Base-by-base conservation (phyloP, 2,888 invertebrate genomes). In the Arge pagana region DNA sequence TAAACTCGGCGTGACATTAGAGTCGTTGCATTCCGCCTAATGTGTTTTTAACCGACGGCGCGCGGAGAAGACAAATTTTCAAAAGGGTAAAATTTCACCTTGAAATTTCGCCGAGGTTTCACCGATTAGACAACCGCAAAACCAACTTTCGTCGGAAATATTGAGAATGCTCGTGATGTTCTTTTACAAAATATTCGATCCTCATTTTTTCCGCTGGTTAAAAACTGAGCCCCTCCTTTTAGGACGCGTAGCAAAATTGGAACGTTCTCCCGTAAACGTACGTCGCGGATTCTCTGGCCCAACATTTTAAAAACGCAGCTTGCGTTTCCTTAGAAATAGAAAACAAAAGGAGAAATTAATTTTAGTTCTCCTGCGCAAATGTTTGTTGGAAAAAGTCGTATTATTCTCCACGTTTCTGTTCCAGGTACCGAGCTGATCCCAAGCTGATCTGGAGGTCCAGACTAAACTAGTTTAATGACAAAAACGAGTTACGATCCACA, bases 341-440 rank as follows among this genome's bases (percentile, higher is more conserved):
- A 21, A 37, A 19, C 10, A 1, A 21, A 13, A 40, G 24, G 26
- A 8, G 15, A 40, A 40, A 26, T 13, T 10, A 26, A 10, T 7
- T 26, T n/a, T 7, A 26, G 1, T 10, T 26, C n/a, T 1, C n/a
- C n/a, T 26, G 1, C n/a, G 1, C n/a, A 10, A 1, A n/a, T 26
- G 48, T 41, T 48, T 36, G 11, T 23, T 41, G 31, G 33, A 49
- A 53, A 53, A 53, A 31, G 35, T 42, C 8, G 26, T 7, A 10
- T 35, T n/a, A 23, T 19, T 26, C 1, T n/a, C 10, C 52, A 41
- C 10, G 40, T 55, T 36, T 56, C 23, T 56, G 59, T 70, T 70
- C 18, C 65, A 70, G 70, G 70, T 53, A 70, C 70, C 42, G 70
- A 68, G 59, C 56, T 70, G 54, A 67, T 70, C 42, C 68, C 67